A percentile compares a stretch with the other conserved stretches of the same genome.
Evolutionary conservation across 2,797 vertebrate genomes (phyloP).

Genomic region (Poeciliopsis gracilis): DNA sequence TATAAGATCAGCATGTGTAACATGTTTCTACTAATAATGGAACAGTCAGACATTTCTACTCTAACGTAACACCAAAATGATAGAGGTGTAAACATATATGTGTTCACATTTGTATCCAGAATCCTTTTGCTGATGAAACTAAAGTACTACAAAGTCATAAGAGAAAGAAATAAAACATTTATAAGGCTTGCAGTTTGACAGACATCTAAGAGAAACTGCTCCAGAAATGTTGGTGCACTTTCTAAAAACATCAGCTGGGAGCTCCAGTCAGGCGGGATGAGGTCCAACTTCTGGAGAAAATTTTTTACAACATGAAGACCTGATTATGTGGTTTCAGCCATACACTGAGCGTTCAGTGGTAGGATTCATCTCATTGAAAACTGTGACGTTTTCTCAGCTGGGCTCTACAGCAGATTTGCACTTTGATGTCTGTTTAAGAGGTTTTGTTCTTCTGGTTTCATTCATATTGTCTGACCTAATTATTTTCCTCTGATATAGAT

Average conservation of each 20-base stretch:
- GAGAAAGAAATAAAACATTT: background rate
- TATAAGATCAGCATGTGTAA: background rate
- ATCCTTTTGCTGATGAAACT: background rate
- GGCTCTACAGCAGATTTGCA: background rate
- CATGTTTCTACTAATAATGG: too few species aligned
- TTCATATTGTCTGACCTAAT: background rate
- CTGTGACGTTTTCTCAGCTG: background rate
- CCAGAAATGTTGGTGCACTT: background rate
- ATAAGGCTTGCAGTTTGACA: background rate
- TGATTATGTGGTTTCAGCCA: background rate
- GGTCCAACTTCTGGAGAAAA: background rate
- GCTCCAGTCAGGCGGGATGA: background rate
- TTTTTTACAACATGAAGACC: background rate
- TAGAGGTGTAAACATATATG: background rate
- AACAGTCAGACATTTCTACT: too few species aligned
- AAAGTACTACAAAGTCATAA: background rate
- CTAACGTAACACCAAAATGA: background rate
- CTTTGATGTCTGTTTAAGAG: background rate
- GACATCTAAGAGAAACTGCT: background rate
- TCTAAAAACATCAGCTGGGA: background rate
- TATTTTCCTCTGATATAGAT: background rate
- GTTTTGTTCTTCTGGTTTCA: background rate
- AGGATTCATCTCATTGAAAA: background rate
- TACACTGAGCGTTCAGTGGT: background rate
- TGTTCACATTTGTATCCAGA: background rate